phyloP scores from a whole-genome alignment of 1,140 invertebrate species.

The Lepidurus arcticus region DNA sequence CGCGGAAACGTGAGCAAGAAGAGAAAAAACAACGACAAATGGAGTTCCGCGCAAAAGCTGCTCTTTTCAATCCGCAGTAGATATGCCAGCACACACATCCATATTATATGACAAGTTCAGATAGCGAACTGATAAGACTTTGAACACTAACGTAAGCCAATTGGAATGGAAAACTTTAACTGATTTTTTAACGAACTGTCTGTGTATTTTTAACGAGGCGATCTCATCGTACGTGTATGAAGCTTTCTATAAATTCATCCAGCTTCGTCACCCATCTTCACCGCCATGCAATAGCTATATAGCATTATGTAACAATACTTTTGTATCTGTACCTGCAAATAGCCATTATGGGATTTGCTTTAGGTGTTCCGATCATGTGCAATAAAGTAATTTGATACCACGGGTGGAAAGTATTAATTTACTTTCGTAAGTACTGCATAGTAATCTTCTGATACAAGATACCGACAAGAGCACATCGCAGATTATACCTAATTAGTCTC shows the following conservation, averaged over 20 bases:
- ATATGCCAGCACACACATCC: neutral
- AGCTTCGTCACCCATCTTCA: neutral
- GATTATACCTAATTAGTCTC: no score
- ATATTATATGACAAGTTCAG: neutral
- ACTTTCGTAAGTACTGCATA: no score
- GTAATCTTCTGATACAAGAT: no score
- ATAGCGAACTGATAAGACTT: neutral
- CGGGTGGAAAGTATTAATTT: no score
- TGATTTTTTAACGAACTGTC: neutral
- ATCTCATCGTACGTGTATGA: neutral
- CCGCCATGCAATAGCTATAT: neutral
- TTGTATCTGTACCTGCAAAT: neutral
- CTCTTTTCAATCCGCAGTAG: conserved; percentile 56
- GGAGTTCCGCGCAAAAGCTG: conserved; percentile 75
- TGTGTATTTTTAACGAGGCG: neutral
- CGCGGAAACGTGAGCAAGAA: conserved; percentile 68
- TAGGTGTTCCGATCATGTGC: neutral
- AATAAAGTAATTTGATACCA: no score
- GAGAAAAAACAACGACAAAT: conserved; percentile 65
- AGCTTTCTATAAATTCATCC: neutral
- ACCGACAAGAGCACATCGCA: no score
- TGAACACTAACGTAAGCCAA: neutral
- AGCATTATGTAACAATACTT: neutral
- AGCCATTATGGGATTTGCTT: neutral
- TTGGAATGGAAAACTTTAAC: neutral